Base-by-base conservation (phyloP, 2,888 invertebrate genomes). In the Leptogaster cylindrica region DNA sequence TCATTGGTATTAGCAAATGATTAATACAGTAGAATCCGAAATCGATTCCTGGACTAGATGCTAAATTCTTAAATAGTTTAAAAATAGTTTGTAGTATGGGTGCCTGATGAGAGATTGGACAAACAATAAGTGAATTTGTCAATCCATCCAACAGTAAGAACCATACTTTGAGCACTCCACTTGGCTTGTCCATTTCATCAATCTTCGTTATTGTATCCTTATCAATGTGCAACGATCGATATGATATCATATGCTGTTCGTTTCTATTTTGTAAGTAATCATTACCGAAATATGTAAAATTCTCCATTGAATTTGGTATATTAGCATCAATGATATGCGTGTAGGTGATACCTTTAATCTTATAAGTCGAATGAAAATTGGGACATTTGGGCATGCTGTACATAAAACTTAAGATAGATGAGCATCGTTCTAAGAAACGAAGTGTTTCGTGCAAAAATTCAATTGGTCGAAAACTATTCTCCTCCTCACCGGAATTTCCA, bases 381-480 rank as follows among this genome's bases (percentile, higher is more conserved):
- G 96, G 96, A 78, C 95, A 95, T 74, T 93, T 93, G 0, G 95
- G 95, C 95, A 96, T 95, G 75, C 89, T 89, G 79, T 92, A 93
- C 94, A 96, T 95, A 81, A 92, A 91, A 2, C 92, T 89, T 64
- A 97, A 82, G 73, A 96, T 94, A 70, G 90, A 89, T 67, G 92
- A 91, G 77, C 95, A 95, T 73, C 89, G 91, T 76, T 93, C 88
- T 27, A 97, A 83, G 76, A 94, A 92, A 73, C 91, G 90, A 25
- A 97, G 81, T 0, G 94, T 93, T 76, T 93, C 91, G 76, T 89
- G 82, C 14, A 81, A 71, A 68, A 80, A 79, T 71, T 81, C 79
- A 1, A 79, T 75, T 0, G 82, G 79, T 72, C 86, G 83, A 66
- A 82, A 81, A 20, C 81, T 76, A 73, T 81, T 83, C 1, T 80